A percentile compares a stretch with the other conserved stretches of the same genome.
phyloP scores from a whole-genome alignment of 2,797 vertebrate genomes.

The Poliocrania exsul region DNA sequence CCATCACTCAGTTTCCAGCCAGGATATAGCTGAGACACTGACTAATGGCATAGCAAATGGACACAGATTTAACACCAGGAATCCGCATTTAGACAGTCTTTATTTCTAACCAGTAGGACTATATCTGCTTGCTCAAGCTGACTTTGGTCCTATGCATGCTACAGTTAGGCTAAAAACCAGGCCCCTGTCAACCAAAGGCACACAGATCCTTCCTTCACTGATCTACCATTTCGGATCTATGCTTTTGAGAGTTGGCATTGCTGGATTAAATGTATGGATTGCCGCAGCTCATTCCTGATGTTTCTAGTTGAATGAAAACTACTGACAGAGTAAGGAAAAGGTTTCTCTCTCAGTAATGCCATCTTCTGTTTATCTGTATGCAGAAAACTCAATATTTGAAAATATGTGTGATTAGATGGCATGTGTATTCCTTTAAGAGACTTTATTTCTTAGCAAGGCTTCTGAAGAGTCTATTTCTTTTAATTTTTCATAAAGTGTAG shows the following conservation, averaged over 20 bases:
- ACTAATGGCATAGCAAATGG: not conserved
- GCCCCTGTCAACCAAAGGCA: not conserved
- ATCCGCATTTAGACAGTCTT: not conserved
- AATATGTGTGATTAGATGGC: not conserved
- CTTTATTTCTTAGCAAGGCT: slow-evolving; percentile 23
- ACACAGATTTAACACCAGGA: not conserved
- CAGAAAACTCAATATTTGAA: not conserved
- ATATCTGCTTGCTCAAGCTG: not conserved
- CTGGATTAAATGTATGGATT: not conserved
- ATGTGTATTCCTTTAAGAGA: slow-evolving; percentile 41
- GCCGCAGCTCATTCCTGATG: not conserved
- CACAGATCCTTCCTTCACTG: not conserved
- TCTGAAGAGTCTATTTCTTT: slow-evolving; percentile 59
- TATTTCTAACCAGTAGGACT: not conserved
- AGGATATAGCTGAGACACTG: not conserved
- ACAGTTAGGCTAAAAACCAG: not conserved
- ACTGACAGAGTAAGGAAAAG: not conserved
- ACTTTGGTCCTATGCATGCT: not conserved
- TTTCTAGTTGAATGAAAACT: not conserved
- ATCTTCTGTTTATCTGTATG: not conserved
- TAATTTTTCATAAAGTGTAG: slow-evolving; percentile 69
- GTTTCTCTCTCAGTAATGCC: not conserved
- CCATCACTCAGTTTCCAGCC: not conserved
- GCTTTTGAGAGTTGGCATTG: fast-evolving
- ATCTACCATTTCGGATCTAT: fast-evolving